Conservation (phyloP, 2,888 invertebrate species). For the Fragum whitleyi region DNA sequence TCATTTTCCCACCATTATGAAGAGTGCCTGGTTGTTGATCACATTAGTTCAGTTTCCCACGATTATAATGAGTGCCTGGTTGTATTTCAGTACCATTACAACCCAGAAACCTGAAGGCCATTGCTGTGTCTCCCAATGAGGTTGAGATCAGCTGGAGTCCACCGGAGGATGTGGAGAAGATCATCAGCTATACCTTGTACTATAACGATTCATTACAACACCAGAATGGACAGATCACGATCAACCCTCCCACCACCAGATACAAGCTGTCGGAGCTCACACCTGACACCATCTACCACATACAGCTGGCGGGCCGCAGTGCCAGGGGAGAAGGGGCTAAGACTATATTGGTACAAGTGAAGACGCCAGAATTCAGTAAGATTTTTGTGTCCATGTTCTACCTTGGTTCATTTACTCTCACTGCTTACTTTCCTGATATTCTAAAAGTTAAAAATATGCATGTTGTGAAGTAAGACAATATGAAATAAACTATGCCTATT, state of each 20-base stretch:
- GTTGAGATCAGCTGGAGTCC: conserved; percentile 96
- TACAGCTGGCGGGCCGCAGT: conserved; percentile 97
- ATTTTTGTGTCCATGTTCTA: conserved; percentile 63
- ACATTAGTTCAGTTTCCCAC: no score
- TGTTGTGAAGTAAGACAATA: conserved; percentile 17
- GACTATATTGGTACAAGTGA: conserved; percentile 96
- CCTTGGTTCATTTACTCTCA: neutral
- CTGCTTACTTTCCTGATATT: conserved; percentile 8
- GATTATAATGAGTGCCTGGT: no score
- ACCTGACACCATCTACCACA: conserved; percentile 98
- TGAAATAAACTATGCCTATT: conserved; percentile 11
- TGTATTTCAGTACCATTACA: conserved; percentile 94
- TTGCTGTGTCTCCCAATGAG: conserved; percentile 90
- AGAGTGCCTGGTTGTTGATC: no score
- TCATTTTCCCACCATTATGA: no score
- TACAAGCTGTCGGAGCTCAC: conserved; percentile 96
- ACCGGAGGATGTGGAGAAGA: conserved; percentile 93
- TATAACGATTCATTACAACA: conserved; percentile 89
- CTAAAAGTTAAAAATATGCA: neutral
- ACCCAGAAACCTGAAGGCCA: conserved; percentile 93
- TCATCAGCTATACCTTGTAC: conserved; percentile 97
- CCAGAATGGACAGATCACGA: conserved; percentile 78
- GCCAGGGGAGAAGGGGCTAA: conserved; percentile 96
- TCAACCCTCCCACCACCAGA: conserved; percentile 76
- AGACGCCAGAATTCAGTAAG: conserved; percentile 99